Conservation (phyloP, 2,797 vertebrate species). For the Heterohyrax brucei region DNA sequence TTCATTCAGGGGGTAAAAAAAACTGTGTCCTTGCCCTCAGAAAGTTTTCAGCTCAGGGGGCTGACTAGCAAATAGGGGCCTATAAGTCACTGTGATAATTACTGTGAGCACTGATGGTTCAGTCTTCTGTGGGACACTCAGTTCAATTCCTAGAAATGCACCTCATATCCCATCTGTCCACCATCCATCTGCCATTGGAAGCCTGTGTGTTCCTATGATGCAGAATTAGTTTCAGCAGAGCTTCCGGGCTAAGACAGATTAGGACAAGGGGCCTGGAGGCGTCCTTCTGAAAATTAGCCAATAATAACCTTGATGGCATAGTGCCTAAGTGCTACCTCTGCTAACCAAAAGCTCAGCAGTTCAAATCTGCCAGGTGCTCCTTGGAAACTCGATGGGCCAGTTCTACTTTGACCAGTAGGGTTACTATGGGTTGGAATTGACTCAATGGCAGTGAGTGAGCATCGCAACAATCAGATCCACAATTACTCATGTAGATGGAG, state of each 20-base stretch:
- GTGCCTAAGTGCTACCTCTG: too few relatives aligned
- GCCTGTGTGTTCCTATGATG: not conserved
- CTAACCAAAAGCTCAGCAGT: too few relatives aligned
- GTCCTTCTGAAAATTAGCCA: not conserved
- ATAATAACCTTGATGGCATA: not conserved
- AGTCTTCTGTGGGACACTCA: not conserved
- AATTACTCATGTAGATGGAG: not conserved
- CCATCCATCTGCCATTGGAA: not conserved
- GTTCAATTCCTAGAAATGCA: not conserved
- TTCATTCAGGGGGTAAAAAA: not conserved
- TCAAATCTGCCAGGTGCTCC: too few relatives aligned
- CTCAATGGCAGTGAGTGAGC: too few relatives aligned
- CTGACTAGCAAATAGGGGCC: not conserved
- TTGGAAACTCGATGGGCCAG: too few relatives aligned
- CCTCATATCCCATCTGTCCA: not conserved
- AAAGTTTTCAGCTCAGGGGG: not conserved
- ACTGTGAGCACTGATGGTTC: not conserved
- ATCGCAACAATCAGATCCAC: not conserved
- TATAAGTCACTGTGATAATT: not conserved
- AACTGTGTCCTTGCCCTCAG: not conserved
- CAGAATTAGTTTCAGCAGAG: not conserved
- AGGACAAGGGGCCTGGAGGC: not conserved
- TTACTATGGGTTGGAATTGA: too few relatives aligned
- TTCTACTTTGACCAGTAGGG: too few relatives aligned
- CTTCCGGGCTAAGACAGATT: not conserved